These are phyloP conservation scores for Exaiptasia diaphana DNA, from an alignment of 64 coral and sea anemone genomes.

Conservation along the genomic window DNA sequence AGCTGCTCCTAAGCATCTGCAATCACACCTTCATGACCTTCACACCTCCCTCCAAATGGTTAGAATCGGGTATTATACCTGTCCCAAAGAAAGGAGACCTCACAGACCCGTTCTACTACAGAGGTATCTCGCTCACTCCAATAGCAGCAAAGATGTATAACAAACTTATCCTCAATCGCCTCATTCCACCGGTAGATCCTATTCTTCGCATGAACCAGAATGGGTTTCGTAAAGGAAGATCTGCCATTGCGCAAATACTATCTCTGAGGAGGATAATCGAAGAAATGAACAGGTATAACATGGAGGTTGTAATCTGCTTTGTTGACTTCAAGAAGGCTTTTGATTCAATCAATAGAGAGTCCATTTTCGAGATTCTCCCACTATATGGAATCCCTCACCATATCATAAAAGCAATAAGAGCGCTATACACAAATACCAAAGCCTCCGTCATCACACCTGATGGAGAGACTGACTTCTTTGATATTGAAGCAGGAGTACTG, in stretches of 20 bases:
- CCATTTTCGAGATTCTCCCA: background rate
- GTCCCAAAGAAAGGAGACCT: conserved; percentile 36
- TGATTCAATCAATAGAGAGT: background rate
- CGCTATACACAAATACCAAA: background rate
- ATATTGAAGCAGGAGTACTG: background rate
- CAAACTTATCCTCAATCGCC: conserved; percentile 23
- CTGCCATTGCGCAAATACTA: conserved; percentile 4
- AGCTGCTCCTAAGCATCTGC: too few relatives aligned
- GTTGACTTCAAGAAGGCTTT: conserved; percentile 32
- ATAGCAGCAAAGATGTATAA: conserved; percentile 40
- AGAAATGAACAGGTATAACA: background rate
- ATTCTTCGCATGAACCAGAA: too few relatives aligned
- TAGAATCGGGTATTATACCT: conserved; percentile 7
- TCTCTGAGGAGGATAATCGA: background rate
- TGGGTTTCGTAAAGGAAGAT: conserved; percentile 33
- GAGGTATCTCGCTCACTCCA: conserved; percentile 14
- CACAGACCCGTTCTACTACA: conserved; percentile 27
- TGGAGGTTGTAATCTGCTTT: background rate
- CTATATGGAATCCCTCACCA: background rate
- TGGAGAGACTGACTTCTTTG: background rate
- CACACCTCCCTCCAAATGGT: too few relatives aligned
- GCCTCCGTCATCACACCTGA: background rate
- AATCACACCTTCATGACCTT: too few relatives aligned
- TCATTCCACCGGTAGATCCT: too few relatives aligned
- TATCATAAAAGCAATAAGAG: background rate